Conservation (phyloP, 2,797 vertebrate species). For the Thamnophis elegans region DNA sequence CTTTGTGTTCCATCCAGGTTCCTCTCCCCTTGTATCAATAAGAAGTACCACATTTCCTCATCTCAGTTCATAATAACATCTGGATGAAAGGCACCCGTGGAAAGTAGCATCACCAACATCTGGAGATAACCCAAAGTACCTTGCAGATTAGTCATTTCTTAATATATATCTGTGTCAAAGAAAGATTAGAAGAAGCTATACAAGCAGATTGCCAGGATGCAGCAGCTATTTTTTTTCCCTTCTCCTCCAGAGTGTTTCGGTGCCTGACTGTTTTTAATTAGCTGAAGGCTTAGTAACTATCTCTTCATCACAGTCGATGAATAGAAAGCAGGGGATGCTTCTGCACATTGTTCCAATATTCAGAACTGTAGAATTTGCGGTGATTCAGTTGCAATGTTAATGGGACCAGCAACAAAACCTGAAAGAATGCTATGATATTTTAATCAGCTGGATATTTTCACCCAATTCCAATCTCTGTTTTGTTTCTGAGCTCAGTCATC, state of each 20-base stretch:
- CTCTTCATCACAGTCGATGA: background rate
- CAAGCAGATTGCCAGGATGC: background rate
- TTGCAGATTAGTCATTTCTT: background rate
- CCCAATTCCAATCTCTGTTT: background rate
- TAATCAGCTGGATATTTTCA: background rate
- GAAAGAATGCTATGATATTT: background rate
- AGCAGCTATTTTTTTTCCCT: background rate
- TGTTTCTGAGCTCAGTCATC: background rate
- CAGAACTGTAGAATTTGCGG: background rate
- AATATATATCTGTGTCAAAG: background rate
- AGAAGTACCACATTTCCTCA: background rate
- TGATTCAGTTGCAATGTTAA: background rate
- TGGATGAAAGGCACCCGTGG: background rate
- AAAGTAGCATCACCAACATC: background rate
- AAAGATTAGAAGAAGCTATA: background rate
- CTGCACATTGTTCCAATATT: background rate
- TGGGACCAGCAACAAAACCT: background rate
- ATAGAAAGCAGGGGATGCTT: background rate
- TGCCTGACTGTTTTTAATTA: constrained; percentile 6
- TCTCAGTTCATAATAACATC: background rate
- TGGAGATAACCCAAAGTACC: background rate
- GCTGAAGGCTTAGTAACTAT: background rate
- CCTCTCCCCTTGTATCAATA: background rate
- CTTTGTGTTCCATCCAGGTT: background rate
- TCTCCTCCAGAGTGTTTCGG: background rate